Conservation (phyloP, 1,140 invertebrate genomes). For the Mya arenaria region DNA sequence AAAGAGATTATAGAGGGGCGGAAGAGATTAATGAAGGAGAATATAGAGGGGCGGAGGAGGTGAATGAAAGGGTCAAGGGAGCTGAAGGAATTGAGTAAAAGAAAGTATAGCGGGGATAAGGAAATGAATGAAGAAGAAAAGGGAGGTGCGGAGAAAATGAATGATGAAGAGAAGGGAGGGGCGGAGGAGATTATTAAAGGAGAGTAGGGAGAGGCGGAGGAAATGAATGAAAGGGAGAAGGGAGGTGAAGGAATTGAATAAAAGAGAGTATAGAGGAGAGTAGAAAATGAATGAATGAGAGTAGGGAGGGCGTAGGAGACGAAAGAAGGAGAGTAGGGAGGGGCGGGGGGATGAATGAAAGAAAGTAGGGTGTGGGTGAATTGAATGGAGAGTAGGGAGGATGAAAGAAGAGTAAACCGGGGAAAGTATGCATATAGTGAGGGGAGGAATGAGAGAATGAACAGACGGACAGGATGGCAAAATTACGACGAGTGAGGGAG, state of each 20-base stretch:
- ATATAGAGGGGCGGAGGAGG: slow-evolving; percentile 25
- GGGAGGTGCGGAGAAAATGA: neutral
- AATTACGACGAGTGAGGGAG: too few species aligned
- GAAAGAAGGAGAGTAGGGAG: neutral
- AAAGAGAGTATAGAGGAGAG: neutral
- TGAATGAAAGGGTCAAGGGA: neutral
- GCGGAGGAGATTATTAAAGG: neutral
- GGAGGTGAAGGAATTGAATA: neutral
- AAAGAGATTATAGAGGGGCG: neutral
- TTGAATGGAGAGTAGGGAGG: neutral
- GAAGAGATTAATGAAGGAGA: slow-evolving; percentile 16
- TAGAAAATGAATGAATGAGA: neutral
- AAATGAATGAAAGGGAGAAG: neutral
- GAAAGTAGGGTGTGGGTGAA: neutral
- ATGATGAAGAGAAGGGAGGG: neutral
- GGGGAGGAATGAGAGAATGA: too few species aligned
- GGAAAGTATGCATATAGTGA: too few species aligned
- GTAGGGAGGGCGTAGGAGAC: neutral
- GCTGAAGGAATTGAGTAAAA: neutral
- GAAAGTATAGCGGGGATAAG: neutral
- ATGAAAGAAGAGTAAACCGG: neutral
- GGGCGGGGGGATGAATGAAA: neutral
- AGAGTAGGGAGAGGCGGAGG: neutral
- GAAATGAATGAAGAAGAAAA: neutral
- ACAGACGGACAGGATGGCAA: too few species aligned